phyloP scores from a whole-genome alignment of 2,797 vertebrate genomes.

The Sardinella longiceps region DNA sequence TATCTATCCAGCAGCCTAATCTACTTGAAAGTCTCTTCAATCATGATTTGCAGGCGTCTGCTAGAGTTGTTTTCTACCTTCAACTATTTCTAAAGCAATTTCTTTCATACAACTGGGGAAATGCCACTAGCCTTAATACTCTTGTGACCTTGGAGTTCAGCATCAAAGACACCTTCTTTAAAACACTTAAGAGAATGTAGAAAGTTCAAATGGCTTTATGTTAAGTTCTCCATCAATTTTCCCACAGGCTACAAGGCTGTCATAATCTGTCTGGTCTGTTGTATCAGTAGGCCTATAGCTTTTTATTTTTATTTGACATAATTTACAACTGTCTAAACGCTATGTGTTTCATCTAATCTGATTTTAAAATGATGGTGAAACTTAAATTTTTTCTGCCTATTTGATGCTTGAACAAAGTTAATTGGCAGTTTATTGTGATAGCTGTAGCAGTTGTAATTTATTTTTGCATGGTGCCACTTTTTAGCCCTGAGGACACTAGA shows the following conservation, averaged over 20 bases:
- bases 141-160: not conserved
- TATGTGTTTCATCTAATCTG: not conserved
- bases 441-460: not conserved
- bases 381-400: not conserved
- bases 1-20: constrained; percentile 70
- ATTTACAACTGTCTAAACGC: not conserved
- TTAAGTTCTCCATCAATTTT: not conserved
- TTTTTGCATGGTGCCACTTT: not conserved
- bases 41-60: not conserved
- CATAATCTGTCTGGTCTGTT: not conserved
- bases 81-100: not conserved
- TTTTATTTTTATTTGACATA: not conserved
- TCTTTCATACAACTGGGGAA: not conserved
- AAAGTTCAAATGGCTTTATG: not conserved
- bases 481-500: not conserved
- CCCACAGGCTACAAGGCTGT: constrained; percentile 14
- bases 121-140: not conserved
- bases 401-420: not conserved
- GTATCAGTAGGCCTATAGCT: not conserved
- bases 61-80: not conserved
- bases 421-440: not conserved
- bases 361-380: too few relatives aligned
- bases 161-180: not conserved
- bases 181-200: not conserved
- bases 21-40: constrained; percentile 57